Conservation (phyloP, 2,888 invertebrate genomes). For the Drosophila phalerata region DNA sequence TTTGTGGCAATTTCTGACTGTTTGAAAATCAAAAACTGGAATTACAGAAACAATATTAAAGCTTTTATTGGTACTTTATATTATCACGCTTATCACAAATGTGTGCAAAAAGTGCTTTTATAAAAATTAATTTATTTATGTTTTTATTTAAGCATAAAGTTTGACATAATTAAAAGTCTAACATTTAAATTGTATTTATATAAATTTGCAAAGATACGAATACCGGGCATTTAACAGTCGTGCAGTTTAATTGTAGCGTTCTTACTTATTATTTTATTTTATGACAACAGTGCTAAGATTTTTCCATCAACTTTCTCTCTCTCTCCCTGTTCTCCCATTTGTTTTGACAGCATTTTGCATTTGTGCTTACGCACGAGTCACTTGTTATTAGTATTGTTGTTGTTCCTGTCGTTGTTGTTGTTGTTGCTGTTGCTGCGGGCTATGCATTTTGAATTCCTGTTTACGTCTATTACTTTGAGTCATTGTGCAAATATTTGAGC, state of each 20-base stretch:
- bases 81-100: no score
- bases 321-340: conserved; percentile 18
- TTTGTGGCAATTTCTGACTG: no score
- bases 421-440: conserved; percentile 4
- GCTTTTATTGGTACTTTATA: no score
- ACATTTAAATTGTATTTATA: no score
- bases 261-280: conserved; percentile 18
- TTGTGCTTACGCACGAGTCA: conserved; percentile 44
- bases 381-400: no score
- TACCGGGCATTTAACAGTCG: not conserved
- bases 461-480: conserved; percentile 56
- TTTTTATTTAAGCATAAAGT: no score
- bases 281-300: conserved; percentile 39
- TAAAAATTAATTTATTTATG: no score
- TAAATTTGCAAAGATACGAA: no score
- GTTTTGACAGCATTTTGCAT: conserved; percentile 43
- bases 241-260: not conserved
- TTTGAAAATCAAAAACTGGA: no score
- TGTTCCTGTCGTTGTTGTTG: conserved; percentile 25
- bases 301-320: conserved; percentile 16
- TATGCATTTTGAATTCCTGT: conserved; percentile 62
- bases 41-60: no score
- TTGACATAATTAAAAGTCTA: no score
- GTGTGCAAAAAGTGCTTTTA: no score
- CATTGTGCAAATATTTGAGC: conserved; percentile 61